Conservation (phyloP, 1,140 invertebrate species). For the Bombus picipes region DNA sequence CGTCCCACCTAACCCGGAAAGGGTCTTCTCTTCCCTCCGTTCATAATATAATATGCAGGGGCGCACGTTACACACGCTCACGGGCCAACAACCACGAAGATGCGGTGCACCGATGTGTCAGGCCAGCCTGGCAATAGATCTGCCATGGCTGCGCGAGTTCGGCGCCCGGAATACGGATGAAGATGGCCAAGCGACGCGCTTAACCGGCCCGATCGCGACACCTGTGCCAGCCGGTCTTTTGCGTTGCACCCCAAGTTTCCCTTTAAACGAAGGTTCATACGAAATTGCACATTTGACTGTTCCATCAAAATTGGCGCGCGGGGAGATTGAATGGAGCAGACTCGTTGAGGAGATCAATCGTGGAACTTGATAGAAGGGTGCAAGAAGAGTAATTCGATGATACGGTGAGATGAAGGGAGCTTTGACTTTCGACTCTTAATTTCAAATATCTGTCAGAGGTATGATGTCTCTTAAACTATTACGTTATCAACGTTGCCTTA, state of each 20-base stretch:
- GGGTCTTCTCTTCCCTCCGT: neutral
- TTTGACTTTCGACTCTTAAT: neutral
- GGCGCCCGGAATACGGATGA: conserved; percentile 60
- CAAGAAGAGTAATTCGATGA: neutral
- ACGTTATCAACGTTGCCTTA: no score
- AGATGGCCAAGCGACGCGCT: conserved; percentile 34
- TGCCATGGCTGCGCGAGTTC: conserved; percentile 48
- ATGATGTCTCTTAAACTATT: no score
- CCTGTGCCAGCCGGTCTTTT: neutral
- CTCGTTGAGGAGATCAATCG: neutral
- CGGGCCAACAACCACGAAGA: conserved; percentile 39
- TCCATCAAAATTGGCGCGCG: neutral
- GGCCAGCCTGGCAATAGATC: conserved; percentile 55
- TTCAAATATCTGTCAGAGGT: no score
- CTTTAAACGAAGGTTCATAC: no score
- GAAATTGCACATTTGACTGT: neutral
- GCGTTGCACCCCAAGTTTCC: no score
- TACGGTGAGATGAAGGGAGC: neutral
- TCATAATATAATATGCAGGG: conserved; percentile 64
- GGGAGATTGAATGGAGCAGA: neutral
- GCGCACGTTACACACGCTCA: conserved; percentile 13
- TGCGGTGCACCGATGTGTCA: conserved; percentile 51
- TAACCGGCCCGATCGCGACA: neutral
- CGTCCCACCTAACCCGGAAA: neutral
- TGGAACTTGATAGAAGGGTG: neutral